Evolutionary conservation across 2,113 vertebrate species (phyloP).

Genomic region (Sebastes fasciatus): DNA sequence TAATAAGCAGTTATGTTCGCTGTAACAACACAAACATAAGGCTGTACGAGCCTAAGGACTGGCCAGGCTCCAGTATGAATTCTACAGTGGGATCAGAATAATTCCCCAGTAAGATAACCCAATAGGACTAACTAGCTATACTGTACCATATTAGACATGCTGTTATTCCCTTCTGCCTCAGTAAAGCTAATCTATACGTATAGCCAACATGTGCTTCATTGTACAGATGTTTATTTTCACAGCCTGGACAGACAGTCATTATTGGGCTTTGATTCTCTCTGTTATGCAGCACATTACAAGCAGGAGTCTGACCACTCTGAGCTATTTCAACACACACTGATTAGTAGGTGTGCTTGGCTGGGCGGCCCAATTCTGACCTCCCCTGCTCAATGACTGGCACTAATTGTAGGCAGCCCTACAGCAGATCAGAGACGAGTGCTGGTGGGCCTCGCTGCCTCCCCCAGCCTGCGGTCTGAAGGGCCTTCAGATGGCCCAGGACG

Average conservation of each 20-base stretch:
- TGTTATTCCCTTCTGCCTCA: constrained; percentile 3
- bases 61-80: neutral
- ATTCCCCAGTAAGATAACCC: constrained; percentile 5
- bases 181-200: constrained; percentile 17
- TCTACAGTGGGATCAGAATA: neutral
- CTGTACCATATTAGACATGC: neutral
- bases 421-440: constrained; percentile 56
- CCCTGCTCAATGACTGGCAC: constrained; percentile 65
- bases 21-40: neutral
- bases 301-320: constrained; percentile 66
- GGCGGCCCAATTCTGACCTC: constrained; percentile 66
- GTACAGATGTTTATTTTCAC: constrained; percentile 56
- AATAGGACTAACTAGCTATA: neutral
- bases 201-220: neutral
- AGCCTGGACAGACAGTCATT: constrained; percentile 59
- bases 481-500: constrained; percentile 37
- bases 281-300: constrained; percentile 44
- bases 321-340: constrained; percentile 79
- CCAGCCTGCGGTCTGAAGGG: constrained; percentile 40
- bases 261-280: constrained; percentile 60
- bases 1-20: constrained; percentile 8
- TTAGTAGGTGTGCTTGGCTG: constrained; percentile 77
- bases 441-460: constrained; percentile 52
- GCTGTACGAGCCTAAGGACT: neutral
- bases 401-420: constrained; percentile 77